Evolutionary conservation across 1,140 invertebrate genomes (phyloP).

Genomic region (Psilanteris sp.): DNA sequence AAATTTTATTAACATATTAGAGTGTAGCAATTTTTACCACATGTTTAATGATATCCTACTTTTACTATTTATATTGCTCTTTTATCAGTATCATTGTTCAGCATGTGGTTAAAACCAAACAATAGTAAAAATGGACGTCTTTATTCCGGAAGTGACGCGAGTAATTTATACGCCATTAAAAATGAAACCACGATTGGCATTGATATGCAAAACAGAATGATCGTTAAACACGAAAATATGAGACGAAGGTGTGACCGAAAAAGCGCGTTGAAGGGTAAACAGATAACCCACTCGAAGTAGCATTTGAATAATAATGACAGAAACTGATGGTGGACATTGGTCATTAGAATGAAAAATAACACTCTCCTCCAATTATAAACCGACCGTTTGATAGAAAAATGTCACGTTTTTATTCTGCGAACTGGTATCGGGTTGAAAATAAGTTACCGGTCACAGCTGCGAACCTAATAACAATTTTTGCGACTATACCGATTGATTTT

Average conservation of each 20-base stretch:
- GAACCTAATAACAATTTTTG: background rate
- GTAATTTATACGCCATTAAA: slow-evolving; percentile 41
- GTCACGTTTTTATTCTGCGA: slow-evolving; percentile 18
- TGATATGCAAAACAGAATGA: slow-evolving; percentile 68
- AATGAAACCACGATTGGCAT: slow-evolving; percentile 45
- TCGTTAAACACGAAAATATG: slow-evolving; percentile 65
- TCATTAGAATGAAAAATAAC: slow-evolving; percentile 63
- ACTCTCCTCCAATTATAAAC: slow-evolving; percentile 55
- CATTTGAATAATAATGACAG: slow-evolving; percentile 29
- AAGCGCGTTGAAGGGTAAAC: slow-evolving; percentile 48
- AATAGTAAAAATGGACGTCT: too few species aligned
- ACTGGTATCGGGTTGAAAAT: too few species aligned
- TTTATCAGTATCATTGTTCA: too few species aligned
- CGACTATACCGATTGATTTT: background rate
- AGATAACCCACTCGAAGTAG: slow-evolving; percentile 53
- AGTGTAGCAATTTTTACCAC: too few species aligned
- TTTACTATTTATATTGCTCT: too few species aligned
- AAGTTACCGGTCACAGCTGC: too few species aligned
- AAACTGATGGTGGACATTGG: slow-evolving; percentile 48
- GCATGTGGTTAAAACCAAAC: too few species aligned
- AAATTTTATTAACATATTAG: too few species aligned
- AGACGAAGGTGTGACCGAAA: slow-evolving; percentile 64
- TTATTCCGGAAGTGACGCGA: slow-evolving; percentile 14
- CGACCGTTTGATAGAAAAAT: slow-evolving; percentile 24
- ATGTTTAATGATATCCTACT: too few species aligned